Evolutionary conservation across 1,140 invertebrate genomes (phyloP).

Genomic region (Eueides isabella): DNA sequence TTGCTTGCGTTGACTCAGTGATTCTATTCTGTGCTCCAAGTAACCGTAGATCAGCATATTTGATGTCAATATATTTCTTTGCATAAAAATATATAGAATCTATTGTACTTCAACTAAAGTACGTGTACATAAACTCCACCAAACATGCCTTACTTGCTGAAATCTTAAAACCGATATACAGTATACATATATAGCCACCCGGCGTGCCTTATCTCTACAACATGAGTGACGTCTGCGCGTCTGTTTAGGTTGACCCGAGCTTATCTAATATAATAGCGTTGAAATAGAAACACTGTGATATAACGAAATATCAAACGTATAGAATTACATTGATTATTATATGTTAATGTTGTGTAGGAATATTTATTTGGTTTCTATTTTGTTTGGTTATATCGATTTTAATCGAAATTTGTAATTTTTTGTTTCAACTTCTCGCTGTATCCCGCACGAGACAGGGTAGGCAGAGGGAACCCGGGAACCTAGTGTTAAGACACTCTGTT

Average conservation of each 20-base stretch:
- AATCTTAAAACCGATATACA: neutral
- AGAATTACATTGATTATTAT: conserved; percentile 16
- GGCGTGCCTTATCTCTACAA: conserved; percentile 30
- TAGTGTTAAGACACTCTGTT: too few species aligned
- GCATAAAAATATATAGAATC: too few species aligned
- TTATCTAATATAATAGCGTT: conserved; percentile 29
- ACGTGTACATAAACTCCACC: too few species aligned
- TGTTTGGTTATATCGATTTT: neutral
- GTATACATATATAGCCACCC: conserved; percentile 31
- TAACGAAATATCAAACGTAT: neutral
- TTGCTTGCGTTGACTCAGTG: too few species aligned
- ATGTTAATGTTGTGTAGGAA: neutral
- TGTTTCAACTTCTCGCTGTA: too few species aligned
- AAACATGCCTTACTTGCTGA: neutral
- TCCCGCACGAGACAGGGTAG: too few species aligned
- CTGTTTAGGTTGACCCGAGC: conserved; percentile 25
- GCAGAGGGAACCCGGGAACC: too few species aligned
- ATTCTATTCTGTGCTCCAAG: too few species aligned
- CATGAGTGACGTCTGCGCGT: conserved; percentile 27
- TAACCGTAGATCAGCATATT: too few species aligned
- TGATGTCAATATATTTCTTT: too few species aligned
- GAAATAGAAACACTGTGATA: conserved; percentile 26
- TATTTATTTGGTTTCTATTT: neutral
- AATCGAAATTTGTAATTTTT: neutral
- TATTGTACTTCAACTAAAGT: too few species aligned